Evolutionary conservation across 2,797 vertebrate genomes (phyloP), one percentile per base, ranked within the genome.

Genomic region (Moxostoma hubbsi): DNA sequence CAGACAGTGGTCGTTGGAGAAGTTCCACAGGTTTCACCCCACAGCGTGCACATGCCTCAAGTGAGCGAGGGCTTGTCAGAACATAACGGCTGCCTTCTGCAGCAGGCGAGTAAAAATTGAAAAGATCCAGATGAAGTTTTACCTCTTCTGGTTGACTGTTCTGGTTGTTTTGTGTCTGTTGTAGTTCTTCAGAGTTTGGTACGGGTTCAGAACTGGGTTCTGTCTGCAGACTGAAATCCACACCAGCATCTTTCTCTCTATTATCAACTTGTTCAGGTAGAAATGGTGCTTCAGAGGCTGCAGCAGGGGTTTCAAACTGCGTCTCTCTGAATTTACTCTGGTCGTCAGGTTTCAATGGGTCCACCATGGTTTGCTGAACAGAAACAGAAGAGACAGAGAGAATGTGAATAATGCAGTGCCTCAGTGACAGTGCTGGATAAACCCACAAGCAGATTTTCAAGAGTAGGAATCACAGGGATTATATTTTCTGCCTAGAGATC

Each of bases 1-100:
- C 97, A 0, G 94, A 87, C 75, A 98, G 90, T 0, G 94, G 93
- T 50, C 96, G 92, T 0, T 93, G 86, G 86, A 99, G 93, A 84
- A 99, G 93, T 93, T 99, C 97, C 87, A 99, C 96, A 0, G 97
- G 98, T 79, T 97, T 97, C 84, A 99, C 95, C 16, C 97, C 95
- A 8, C 96, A 97, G 13, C 96, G 94, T 13, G 98, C 98, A 5
- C 98, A 99, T 11, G 97, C 97, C 89, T 99, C 98, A 64, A 99
- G 92, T 1, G 98, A 99, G 75, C 94, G 95, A 1, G 98, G 98
- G 88, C 98, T 99, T 9, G 98, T 99, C 79, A 99, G 89, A 88
- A 99, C 97, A 49, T 99, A 99, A 75, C 98, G 96, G 86, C 97
- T 98, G 86, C 97, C 97, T 89, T 99, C 97, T 0, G 97, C 98